Evolutionary conservation across 2,113 vertebrate genomes (phyloP).

Genomic region (Prunella himalayana): DNA sequence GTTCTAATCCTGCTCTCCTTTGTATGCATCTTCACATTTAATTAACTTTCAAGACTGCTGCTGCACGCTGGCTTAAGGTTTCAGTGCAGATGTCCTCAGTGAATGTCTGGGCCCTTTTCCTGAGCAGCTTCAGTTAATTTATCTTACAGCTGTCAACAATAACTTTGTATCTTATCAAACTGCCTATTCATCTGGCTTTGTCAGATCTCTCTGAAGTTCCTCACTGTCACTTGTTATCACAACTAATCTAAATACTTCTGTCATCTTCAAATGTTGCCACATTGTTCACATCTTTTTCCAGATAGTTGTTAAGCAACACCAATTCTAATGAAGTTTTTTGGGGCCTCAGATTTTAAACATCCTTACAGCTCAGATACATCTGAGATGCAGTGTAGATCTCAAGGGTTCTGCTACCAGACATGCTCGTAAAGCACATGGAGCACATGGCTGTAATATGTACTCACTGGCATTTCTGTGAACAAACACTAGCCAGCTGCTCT

Average conservation of each 20-base stretch:
- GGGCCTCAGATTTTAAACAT: constrained; percentile 17
- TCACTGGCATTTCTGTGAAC: not conserved
- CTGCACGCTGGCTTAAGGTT: not conserved
- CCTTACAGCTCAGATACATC: not conserved
- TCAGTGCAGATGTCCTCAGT: constrained; percentile 9
- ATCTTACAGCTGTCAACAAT: constrained; percentile 44
- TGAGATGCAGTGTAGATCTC: not conserved
- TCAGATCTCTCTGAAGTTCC: constrained; percentile 43
- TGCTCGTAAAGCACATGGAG: not conserved
- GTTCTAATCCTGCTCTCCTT: not conserved
- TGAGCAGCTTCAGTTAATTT: constrained; percentile 35
- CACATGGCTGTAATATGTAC: not conserved
- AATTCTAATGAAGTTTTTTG: not conserved
- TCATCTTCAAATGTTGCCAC: constrained; percentile 52
- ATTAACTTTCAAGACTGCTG: not conserved
- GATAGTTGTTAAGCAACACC: constrained; percentile 37
- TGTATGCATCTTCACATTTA: not conserved
- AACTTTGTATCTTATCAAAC: constrained; percentile 40
- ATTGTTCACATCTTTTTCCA: constrained; percentile 46
- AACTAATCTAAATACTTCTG: constrained; percentile 53
- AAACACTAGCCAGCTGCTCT: constrained; percentile 34
- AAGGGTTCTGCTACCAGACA: not conserved
- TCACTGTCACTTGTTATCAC: constrained; percentile 36
- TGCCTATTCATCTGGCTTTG: constrained; percentile 35
- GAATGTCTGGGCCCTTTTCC: not conserved